Base-by-base conservation (phyloP, 2,888 invertebrate species). In the Cosmia pyralina region DNA sequence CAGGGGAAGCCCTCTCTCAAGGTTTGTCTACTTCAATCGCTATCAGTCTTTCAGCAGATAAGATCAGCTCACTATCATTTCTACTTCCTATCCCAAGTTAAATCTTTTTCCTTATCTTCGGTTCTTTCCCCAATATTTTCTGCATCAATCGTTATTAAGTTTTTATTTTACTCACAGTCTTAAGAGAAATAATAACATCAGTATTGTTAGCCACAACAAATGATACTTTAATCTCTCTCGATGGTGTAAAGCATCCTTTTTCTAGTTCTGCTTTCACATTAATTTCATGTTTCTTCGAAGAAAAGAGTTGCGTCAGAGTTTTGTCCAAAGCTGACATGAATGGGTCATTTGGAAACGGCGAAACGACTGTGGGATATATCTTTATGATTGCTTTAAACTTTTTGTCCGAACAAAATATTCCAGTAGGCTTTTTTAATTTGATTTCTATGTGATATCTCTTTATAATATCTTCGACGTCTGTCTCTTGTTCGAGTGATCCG, bases 191-290 rank as follows among this genome's bases (percentile, higher is more conserved):
- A 15, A 62, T 62, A 7, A 77, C 11, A 63, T 77, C 78, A 44
- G 69, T 82, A 34, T 77, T 77, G 17, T 82, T 69, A 52, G 82
- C 77, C 11, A 82, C 77, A 41, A 77, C 69, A 44, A 77, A 77
- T 17, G 82, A 77, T 17, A 77, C 48, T 17, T 77, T 82, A 10
- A 77, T 77, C 1, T 62, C 82, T 69, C 57, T 82, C 41, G 82
- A 69, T 53, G 82, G 82, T 8, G 82, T 62, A 28, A 41, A 34
- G 10, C 28, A 68, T 46, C 82, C 69, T n/a, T 77, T 77, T 57
- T 82, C 69, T 41, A 77, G 38, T 62, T 77, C 77, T 6, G 60
- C 22, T 55, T 58, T 77, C 0, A 77, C 19, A 57, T 82, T 77
- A 15, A 77, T 77, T 63, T 77, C 77, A 60, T 77, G 82, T 48